Evolutionary conservation across 2,113 vertebrate genomes (phyloP).

Genomic region (Laticauda laticaudata): DNA sequence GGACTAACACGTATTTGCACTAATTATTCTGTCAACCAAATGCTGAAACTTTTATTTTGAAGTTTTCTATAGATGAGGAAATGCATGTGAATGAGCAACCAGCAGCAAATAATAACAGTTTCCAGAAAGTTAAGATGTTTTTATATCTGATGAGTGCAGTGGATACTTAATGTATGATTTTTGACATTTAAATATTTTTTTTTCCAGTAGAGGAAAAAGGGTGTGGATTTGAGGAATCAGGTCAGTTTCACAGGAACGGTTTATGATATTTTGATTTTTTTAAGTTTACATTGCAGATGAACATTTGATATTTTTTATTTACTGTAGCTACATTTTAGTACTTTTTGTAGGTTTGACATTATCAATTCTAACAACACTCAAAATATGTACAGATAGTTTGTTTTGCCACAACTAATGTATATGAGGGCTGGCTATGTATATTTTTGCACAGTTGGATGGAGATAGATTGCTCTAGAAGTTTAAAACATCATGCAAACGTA

Average conservation of each 20-base stretch:
- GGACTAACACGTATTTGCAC: background rate
- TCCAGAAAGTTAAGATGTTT: background rate
- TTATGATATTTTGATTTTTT: background rate
- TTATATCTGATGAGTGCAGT: background rate
- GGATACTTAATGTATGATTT: background rate
- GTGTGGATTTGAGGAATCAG: background rate
- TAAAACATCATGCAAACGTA: background rate
- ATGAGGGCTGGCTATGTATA: background rate
- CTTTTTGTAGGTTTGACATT: background rate
- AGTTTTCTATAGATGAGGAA: background rate
- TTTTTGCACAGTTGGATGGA: background rate
- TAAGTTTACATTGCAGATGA: background rate
- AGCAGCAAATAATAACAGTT: background rate
- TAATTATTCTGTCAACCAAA: background rate
- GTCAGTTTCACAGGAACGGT: background rate
- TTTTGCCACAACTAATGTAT: background rate
- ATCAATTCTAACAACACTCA: background rate
- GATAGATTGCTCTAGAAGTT: background rate
- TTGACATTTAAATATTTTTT: background rate
- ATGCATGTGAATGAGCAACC: background rate
- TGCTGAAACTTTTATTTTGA: background rate
- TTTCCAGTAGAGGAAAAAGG: background rate
- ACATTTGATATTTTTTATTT: background rate
- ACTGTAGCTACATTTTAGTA: background rate
- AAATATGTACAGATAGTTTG: background rate